Conservation (phyloP, 35 echinoderm and acorn worm species). For the Patiria miniata region DNA sequence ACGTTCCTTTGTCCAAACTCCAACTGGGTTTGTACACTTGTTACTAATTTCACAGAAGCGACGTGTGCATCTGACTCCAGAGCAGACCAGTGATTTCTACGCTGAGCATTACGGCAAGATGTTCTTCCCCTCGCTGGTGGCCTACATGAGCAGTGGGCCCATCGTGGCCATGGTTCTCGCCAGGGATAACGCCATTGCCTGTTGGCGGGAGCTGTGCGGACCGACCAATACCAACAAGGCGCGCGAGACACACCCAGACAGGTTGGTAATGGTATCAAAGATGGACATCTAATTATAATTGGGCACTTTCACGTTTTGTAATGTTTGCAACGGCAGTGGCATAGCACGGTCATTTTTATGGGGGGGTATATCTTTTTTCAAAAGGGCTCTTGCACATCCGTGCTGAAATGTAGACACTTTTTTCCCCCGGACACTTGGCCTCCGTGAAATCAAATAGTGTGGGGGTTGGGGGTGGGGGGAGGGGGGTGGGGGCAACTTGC, state of each 20-base stretch:
- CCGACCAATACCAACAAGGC: constrained; percentile 93
- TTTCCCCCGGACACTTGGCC: too few relatives aligned
- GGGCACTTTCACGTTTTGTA: background rate
- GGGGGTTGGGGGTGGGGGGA: too few relatives aligned
- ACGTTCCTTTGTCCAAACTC: too few relatives aligned
- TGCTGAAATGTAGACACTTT: too few relatives aligned
- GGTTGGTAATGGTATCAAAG: constrained; percentile 54
- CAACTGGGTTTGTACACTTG: too few relatives aligned
- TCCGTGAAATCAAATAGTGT: too few relatives aligned
- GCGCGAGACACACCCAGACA: constrained; percentile 96
- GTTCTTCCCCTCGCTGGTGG: constrained; percentile 98
- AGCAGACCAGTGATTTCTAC: constrained; percentile 99
- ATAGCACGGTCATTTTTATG: too few relatives aligned
- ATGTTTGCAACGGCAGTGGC: background rate
- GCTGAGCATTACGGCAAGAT: constrained; percentile 99
- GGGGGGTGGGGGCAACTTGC: too few relatives aligned
- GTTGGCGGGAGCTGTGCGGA: constrained; percentile 94
- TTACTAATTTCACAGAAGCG: constrained; percentile 70
- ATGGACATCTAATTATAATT: too few relatives aligned
- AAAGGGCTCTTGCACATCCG: too few relatives aligned
- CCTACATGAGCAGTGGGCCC: constrained; percentile 99
- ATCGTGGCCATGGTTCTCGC: constrained; percentile 98
- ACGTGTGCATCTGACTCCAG: constrained; percentile 94
- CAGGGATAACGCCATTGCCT: constrained; percentile 85
- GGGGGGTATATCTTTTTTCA: too few relatives aligned